These are phyloP conservation scores for Hypselothyrea guttata DNA, from an alignment of 2,888 invertebrate genomes.

Conservation along the genomic window DNA sequence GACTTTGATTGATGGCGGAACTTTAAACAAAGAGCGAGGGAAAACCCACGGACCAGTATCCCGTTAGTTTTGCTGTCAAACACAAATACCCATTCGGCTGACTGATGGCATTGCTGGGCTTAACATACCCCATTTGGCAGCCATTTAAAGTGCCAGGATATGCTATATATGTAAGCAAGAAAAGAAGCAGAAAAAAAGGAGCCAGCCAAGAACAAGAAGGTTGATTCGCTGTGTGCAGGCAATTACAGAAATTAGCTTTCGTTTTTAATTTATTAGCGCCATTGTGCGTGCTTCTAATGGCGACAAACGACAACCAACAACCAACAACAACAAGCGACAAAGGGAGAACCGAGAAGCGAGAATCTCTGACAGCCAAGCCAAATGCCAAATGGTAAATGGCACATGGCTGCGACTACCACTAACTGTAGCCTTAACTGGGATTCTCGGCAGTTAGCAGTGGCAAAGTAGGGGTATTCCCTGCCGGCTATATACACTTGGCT, in stretches of 20 bases:
- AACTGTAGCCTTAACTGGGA: no score
- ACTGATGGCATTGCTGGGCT: neutral
- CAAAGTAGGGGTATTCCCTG: no score
- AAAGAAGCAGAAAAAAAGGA: no score
- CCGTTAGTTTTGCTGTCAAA: neutral
- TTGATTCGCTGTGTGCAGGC: conserved; percentile 64
- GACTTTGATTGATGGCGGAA: no score
- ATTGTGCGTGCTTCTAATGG: conserved; percentile 74
- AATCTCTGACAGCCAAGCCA: neutral
- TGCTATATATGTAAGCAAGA: neutral
- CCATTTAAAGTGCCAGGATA: conserved; percentile 10
- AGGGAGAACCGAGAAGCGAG: neutral
- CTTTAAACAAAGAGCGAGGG: no score
- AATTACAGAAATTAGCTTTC: conserved; percentile 78
- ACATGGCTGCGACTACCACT: no score
- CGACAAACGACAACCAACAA: conserved; percentile 56
- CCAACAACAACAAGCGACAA: neutral
- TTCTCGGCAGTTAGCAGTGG: no score
- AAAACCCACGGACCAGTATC: no score
- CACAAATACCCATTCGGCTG: neutral
- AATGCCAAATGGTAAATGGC: no score
- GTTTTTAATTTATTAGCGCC: conserved; percentile 74
- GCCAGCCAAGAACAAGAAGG: conserved; percentile 41
- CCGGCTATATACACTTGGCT: conserved; percentile 59
- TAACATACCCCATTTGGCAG: conserved; percentile 1